phyloP scores from a whole-genome alignment of 2,113 vertebrate genomes.

The Eudyptes chrysolophus region DNA sequence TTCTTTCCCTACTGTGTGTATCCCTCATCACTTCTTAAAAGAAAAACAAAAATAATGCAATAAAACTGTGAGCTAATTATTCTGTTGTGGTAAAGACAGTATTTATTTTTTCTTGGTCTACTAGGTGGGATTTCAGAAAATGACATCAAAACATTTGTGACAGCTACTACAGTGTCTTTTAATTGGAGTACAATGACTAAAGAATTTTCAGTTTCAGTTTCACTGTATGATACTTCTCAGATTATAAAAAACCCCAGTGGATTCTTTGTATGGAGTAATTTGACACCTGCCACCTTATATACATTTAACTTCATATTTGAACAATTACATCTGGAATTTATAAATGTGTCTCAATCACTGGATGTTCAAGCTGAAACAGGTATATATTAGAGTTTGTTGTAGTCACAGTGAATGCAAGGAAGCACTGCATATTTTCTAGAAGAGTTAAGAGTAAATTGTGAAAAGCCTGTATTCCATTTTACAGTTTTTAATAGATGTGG shows the following conservation, averaged over 20 bases:
- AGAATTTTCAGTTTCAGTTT: slow-evolving; percentile 67
- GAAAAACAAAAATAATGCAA: background rate
- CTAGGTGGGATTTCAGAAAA: slow-evolving; percentile 66
- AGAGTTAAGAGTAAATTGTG: background rate
- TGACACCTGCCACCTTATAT: slow-evolving; percentile 77
- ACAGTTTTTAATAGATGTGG: background rate
- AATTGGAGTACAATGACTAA: slow-evolving; percentile 67
- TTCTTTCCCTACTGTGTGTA: background rate
- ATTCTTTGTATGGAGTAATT: slow-evolving; percentile 68
- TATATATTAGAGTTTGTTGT: slow-evolving; percentile 43
- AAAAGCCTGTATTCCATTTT: background rate
- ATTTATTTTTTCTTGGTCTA: background rate
- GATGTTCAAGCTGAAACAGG: slow-evolving; percentile 81
- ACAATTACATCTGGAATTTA: slow-evolving; percentile 57
- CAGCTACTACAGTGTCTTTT: slow-evolving; percentile 78
- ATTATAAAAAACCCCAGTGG: slow-evolving; percentile 5
- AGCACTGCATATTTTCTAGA: background rate
- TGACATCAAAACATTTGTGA: slow-evolving; percentile 64
- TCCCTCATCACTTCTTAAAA: background rate
- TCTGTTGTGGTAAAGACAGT: background rate
- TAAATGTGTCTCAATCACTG: slow-evolving; percentile 79
- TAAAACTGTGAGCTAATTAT: background rate
- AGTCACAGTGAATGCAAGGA: background rate
- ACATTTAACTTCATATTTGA: slow-evolving; percentile 75
- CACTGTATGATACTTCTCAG: slow-evolving; percentile 57